Conservation (phyloP, 2,113 vertebrate genomes). For the Neodon shergylaensis region DNA sequence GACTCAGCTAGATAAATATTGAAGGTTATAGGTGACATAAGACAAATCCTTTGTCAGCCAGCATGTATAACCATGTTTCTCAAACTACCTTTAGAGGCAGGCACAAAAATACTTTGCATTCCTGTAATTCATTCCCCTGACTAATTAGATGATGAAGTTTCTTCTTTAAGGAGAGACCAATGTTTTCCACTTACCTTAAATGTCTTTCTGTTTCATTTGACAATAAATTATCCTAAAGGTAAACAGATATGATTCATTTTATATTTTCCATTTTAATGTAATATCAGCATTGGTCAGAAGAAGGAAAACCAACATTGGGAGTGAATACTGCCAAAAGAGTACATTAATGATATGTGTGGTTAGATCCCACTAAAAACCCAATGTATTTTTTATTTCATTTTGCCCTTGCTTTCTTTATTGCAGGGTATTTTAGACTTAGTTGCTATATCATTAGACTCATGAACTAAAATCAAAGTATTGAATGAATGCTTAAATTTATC, state of each 20-base stretch:
- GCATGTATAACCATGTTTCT: neutral
- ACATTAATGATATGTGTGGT: neutral
- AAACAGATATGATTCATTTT: neutral
- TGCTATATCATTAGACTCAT: neutral
- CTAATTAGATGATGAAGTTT: neutral
- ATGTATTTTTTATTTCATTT: neutral
- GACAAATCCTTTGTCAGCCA: neutral
- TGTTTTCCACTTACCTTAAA: neutral
- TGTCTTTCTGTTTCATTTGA: neutral
- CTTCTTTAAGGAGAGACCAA: neutral
- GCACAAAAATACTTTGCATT: neutral
- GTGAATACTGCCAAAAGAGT: neutral
- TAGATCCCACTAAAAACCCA: neutral
- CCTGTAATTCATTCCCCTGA: neutral
- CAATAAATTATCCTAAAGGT: conserved; percentile 21
- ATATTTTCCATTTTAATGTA: conserved; percentile 16
- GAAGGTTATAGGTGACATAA: neutral
- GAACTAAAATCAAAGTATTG: neutral
- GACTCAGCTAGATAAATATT: neutral
- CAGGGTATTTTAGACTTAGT: conserved; percentile 1
- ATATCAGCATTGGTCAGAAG: neutral
- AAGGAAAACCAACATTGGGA: neutral
- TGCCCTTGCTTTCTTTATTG: conserved; percentile 10
- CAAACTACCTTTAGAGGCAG: neutral
- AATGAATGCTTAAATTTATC: conserved; percentile 48